These are phyloP conservation scores for Portevinia maculata DNA, from an alignment of 2,888 invertebrate species.

Conservation along the genomic window DNA sequence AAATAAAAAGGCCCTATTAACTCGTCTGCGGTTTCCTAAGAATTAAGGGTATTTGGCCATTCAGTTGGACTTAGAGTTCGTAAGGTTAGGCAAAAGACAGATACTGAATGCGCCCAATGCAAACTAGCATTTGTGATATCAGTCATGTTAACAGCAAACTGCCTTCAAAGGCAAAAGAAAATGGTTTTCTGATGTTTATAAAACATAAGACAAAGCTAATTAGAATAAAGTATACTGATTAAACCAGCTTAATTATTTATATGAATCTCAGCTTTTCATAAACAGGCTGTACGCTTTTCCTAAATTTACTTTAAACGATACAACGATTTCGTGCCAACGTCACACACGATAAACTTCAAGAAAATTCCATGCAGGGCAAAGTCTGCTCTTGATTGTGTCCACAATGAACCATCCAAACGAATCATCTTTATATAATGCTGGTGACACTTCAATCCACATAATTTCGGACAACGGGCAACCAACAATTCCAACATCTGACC, in stretches of 20 bases:
- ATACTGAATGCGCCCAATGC: background rate
- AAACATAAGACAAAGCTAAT: conserved; percentile 46
- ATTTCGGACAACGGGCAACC: conserved; percentile 34
- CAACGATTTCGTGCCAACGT: conserved; percentile 18
- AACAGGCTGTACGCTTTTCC: conserved; percentile 6
- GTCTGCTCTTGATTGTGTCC: conserved; percentile 45
- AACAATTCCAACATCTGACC: conserved; percentile 6
- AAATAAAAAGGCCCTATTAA: too few species aligned
- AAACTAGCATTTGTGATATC: conserved; percentile 5
- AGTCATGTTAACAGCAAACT: conserved; percentile 49
- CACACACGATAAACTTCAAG: conserved; percentile 32
- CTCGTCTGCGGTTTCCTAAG: too few species aligned
- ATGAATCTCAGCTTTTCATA: conserved; percentile 15
- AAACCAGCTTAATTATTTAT: background rate
- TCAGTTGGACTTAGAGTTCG: background rate
- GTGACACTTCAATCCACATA: conserved; percentile 47
- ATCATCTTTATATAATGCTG: conserved; percentile 56
- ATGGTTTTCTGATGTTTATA: conserved; percentile 60
- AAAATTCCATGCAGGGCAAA: conserved; percentile 52
- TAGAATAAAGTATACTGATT: conserved; percentile 9
- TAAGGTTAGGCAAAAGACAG: too few species aligned
- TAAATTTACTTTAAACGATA: conserved; percentile 12
- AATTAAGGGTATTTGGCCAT: too few species aligned
- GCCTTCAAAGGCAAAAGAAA: conserved; percentile 58
- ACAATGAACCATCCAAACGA: conserved; percentile 64